Base-by-base conservation (phyloP, 1,140 invertebrate genomes). In the Drosophila neocordata region DNA sequence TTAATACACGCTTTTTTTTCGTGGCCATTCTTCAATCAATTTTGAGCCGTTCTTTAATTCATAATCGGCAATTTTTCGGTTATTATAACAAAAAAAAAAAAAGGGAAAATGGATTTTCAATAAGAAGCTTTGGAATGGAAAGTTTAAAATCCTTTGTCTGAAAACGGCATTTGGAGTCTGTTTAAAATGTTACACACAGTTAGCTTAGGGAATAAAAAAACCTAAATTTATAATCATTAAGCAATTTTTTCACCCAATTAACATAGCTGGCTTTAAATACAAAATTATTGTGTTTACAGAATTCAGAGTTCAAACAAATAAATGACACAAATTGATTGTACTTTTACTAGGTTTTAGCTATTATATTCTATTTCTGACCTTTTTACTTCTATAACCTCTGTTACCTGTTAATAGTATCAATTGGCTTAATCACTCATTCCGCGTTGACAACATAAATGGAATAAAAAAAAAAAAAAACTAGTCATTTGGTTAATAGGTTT, bases 401-500 rank as follows among this genome's bases (percentile, higher is more conserved):
- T 35, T 18, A 20, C n/a, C 15, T 48, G 15, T 48, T 11, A 13
- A 48, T 20, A 11, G 20, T 15, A 48, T 20, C 18, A 15, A 48
- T 48, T 48, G 41, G 8, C 11, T 48, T 20, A 15, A 20, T 48
- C 18, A 11, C 9, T 48, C 18, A 48, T 48, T 48, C 2, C 15
- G 18, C 15, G 41, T 20, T 48, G 41, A 20, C 8, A 20, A 48
- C 41, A 48, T 2, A 41, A 41, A 15, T 15, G 18, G 20, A 48
- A 9, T 8, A 48, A 48, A 38, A 38, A 48, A 48, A 48, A 9
- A 9, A 48, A 48, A 38, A 38, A 48, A 20, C 15, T 11, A 8
- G 41, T 1, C 41, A 48, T 18, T 15, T 44, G 35, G 15, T 71
- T 61, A 61, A 61, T 61, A 44, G 34, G 35, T 48, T 15, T 22